phyloP scores from a whole-genome alignment of 2,888 invertebrate species.

The Julus scanicus region DNA sequence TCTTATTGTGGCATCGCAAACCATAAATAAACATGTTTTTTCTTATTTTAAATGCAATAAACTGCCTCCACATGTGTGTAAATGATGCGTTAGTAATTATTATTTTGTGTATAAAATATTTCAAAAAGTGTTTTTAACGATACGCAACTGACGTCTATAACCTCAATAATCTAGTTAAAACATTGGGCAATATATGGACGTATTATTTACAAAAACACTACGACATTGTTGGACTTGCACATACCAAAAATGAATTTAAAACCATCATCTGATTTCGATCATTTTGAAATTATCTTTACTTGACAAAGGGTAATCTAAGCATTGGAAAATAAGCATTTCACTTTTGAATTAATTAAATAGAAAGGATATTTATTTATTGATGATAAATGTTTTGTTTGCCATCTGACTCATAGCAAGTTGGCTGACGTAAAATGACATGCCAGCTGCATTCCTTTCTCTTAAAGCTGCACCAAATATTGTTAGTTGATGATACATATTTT shows the following conservation, averaged over 20 bases:
- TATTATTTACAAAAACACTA: no score
- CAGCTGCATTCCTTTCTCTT: not conserved
- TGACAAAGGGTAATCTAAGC: not conserved
- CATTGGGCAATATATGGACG: no score
- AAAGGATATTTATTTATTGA: not conserved
- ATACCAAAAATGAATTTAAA: no score
- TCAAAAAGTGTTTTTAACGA: no score
- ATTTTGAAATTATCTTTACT: not conserved
- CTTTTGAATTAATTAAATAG: no score
- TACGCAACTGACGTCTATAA: no score
- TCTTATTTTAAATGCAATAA: not conserved
- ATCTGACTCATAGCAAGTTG: not conserved
- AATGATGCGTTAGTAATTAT: not conserved
- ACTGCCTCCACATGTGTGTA: not conserved
- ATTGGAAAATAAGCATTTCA: not conserved
- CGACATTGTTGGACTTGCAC: no score
- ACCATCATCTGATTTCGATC: no score
- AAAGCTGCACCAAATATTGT: not conserved
- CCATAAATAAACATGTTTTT: slow-evolving; percentile 19
- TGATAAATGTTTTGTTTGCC: not conserved
- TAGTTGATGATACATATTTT: not conserved
- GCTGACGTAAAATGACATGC: not conserved
- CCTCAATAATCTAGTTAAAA: no score
- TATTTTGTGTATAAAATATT: no score
- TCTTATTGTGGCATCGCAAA: not conserved